Evolutionary conservation across 2,113 vertebrate genomes (phyloP).

Genomic region (Poeciliopsis turrubarensis): DNA sequence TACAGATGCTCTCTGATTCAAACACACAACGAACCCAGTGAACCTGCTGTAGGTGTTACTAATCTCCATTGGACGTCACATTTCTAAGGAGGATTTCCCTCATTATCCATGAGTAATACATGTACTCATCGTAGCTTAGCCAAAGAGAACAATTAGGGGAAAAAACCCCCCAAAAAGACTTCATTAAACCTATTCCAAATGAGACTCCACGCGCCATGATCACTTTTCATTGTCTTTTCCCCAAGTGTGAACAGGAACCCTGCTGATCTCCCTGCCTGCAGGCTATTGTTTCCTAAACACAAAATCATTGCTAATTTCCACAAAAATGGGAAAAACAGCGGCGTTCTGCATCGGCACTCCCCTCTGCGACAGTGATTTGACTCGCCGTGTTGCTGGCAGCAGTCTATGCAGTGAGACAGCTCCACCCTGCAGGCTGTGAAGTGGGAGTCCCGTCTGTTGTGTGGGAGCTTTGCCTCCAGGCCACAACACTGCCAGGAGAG

Average conservation of each 20-base stretch:
- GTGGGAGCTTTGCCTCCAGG: slow-evolving; percentile 70
- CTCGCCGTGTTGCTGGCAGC: slow-evolving; percentile 56
- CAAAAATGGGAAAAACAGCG: slow-evolving; percentile 42
- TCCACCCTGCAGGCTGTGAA: slow-evolving; percentile 75
- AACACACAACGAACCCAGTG: background rate
- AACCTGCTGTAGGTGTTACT: background rate
- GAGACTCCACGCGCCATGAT: slow-evolving; percentile 10
- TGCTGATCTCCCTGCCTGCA: slow-evolving; percentile 46
- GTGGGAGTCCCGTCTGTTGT: slow-evolving; percentile 73
- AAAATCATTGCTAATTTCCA: slow-evolving; percentile 29
- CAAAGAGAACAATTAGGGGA: background rate
- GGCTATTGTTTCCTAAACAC: slow-evolving; percentile 23
- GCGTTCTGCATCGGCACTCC: slow-evolving; percentile 44
- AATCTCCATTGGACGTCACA: background rate
- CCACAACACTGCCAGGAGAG: slow-evolving; percentile 57
- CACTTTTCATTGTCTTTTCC: slow-evolving; percentile 29
- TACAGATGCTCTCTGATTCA: background rate
- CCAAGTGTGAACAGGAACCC: slow-evolving; percentile 40
- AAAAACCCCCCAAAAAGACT: background rate
- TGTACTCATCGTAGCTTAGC: background rate
- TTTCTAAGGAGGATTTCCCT: background rate
- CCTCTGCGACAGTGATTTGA: slow-evolving; percentile 57
- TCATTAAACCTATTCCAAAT: slow-evolving; percentile 4
- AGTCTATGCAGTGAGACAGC: slow-evolving; percentile 53
- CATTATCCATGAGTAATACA: slow-evolving; percentile 29